Evolutionary conservation across 1,140 invertebrate genomes (phyloP).

Genomic region (Bombus cullumanus): DNA sequence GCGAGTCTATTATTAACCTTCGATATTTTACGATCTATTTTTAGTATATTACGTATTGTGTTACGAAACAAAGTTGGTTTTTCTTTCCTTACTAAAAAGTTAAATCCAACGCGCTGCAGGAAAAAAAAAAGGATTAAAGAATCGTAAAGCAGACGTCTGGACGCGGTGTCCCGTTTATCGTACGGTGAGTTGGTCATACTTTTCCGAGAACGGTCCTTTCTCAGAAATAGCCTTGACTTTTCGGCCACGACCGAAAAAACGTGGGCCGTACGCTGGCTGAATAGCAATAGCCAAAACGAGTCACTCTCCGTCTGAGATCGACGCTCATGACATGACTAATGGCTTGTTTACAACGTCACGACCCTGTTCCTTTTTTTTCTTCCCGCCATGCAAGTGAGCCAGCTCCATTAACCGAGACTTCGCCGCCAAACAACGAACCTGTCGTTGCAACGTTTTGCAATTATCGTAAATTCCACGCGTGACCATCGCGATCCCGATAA

Average conservation of each 20-base stretch:
- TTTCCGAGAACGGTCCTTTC: constrained; percentile 25
- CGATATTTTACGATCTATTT: too few relatives aligned
- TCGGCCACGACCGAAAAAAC: constrained; percentile 19
- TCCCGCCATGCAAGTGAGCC: neutral
- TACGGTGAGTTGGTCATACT: neutral
- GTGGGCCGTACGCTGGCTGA: neutral
- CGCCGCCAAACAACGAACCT: neutral
- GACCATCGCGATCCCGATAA: neutral
- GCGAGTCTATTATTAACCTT: too few relatives aligned
- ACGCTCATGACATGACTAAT: neutral
- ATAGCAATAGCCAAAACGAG: constrained; percentile 28
- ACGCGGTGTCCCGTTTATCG: neutral
- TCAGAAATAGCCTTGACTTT: constrained; percentile 33
- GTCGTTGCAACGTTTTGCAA: neutral
- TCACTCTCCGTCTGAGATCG: constrained; percentile 11
- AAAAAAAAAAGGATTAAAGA: neutral
- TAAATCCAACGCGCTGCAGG: too few relatives aligned
- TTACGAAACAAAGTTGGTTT: too few relatives aligned
- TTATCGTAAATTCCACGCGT: neutral
- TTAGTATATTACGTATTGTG: too few relatives aligned
- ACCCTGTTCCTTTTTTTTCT: constrained; percentile 26
- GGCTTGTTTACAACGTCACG: constrained; percentile 14
- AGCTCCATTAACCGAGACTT: neutral
- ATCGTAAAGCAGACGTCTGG: neutral
- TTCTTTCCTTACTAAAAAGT: too few relatives aligned